phyloP scores from a whole-genome alignment of 2,888 invertebrate genomes.

The Volucella inflata region DNA sequence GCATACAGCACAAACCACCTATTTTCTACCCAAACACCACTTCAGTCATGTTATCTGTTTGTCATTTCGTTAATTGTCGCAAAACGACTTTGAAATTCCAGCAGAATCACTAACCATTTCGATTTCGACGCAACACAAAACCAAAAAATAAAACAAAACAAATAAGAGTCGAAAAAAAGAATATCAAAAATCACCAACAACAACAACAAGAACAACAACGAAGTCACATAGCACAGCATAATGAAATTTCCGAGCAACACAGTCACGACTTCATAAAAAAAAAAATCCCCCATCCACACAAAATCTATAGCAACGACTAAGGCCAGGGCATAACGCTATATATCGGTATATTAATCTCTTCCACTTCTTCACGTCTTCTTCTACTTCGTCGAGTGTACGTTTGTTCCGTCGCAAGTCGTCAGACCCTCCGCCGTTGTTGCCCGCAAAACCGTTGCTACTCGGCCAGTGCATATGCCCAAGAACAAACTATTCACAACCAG shows the following conservation, averaged over 20 bases:
- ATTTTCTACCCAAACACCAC: slow-evolving; percentile 29
- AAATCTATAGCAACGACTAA: slow-evolving; percentile 46
- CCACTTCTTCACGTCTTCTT: slow-evolving; percentile 50
- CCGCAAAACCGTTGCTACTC: slow-evolving; percentile 1
- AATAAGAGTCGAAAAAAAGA: slow-evolving; percentile 37
- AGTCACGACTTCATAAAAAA: slow-evolving; percentile 53
- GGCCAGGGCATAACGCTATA: slow-evolving; percentile 48
- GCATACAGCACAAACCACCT: background rate
- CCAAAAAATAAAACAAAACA: slow-evolving; percentile 31
- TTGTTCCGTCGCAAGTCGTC: background rate
- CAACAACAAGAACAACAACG: slow-evolving; percentile 3
- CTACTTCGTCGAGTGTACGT: slow-evolving; percentile 1
- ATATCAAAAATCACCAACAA: slow-evolving; percentile 18
- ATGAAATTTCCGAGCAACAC: slow-evolving; percentile 58
- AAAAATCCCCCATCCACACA: slow-evolving; percentile 53
- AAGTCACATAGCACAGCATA: slow-evolving; percentile 17
- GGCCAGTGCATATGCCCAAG: slow-evolving; percentile 45
- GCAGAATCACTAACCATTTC: slow-evolving; percentile 50
- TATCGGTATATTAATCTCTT: slow-evolving; percentile 62
- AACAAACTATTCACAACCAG: slow-evolving; percentile 12
- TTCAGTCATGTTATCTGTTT: slow-evolving; percentile 58
- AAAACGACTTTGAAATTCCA: slow-evolving; percentile 69
- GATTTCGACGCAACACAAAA: slow-evolving; percentile 25
- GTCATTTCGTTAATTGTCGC: slow-evolving; percentile 68
- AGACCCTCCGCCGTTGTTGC: background rate